Base-by-base conservation (phyloP, 23 tunicate genomes). In the Phallusia fumigata region DNA sequence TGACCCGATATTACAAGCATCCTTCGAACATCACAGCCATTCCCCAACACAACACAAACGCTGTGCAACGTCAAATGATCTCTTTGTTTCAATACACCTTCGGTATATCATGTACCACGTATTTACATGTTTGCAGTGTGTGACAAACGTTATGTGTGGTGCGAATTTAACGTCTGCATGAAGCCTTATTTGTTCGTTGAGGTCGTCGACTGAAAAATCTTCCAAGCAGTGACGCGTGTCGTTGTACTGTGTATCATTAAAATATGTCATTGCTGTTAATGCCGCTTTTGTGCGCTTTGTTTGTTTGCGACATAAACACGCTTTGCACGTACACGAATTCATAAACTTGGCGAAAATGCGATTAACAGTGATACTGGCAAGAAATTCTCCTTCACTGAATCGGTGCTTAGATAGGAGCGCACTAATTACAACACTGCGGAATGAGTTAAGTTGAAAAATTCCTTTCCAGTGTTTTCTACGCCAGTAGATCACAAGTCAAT, bases 281-380 rank as follows among this genome's bases (percentile, higher is more conserved):
- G 69, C 69, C 69, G 69, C 28, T 58, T 51, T 58, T 58, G 69
- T 24, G 69, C 11, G 69, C 28, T 58, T 22, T 58, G 69, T 58
- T 58, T 58, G 69, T 58, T 6, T 58, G 16, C 69, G 13, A 1
- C 13, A 24, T 58, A 58, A 58, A 58, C 69, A 58, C 13, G 69
- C 69, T 58, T 13, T 58, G 69, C 69, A 21, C 28, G 69, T 58
- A 58, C 69, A 58, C 28, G 69, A 58, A 58, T 58, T 58, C 69
- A 58, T 58, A 58, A 58, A 58, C 69, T 58, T 8, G 69, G 69
- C 69, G 26, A 58, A 58, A 58, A 58, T 58, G 69, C 69, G 69
- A 58, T 58, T 58, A 58, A 21, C 26, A 21, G 69, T 21, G 69
- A 16, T 2, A 22, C 28, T 24, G 26, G 69, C 69, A 58, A 58